Conservation (phyloP, 2,113 vertebrate species). For the Montifringilla adamsi region DNA sequence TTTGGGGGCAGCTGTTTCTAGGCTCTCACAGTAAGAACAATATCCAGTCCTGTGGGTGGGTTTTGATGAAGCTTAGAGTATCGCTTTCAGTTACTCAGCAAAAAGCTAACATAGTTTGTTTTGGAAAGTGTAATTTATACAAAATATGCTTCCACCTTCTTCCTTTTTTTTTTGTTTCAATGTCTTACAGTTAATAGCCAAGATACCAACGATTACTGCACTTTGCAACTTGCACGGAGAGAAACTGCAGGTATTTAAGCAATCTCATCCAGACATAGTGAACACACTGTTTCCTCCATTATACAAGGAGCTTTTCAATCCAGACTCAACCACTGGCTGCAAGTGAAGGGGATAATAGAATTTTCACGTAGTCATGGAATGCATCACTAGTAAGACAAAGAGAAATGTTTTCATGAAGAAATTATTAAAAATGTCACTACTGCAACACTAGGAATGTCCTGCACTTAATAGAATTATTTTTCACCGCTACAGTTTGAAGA, state of each 20-base stretch:
- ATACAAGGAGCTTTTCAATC: conserved; percentile 99
- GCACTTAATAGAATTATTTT: conserved; percentile 94
- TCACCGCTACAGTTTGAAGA: conserved; percentile 99
- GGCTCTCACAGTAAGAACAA: rapidly evolving
- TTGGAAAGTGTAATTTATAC: background rate
- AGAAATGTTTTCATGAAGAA: conserved; percentile 80
- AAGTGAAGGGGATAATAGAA: conserved; percentile 85
- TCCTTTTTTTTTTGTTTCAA: background rate
- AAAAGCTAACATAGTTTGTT: background rate
- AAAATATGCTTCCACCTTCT: conserved; percentile 2
- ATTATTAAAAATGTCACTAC: conserved; percentile 82
- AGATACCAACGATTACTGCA: conserved; percentile 95
- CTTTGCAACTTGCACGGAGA: conserved; percentile 98
- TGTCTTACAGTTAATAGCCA: conserved; percentile 89
- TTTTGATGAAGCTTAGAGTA: background rate
- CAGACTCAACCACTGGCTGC: conserved; percentile 91
- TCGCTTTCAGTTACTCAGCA: background rate
- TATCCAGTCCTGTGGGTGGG: background rate
- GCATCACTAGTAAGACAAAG: conserved; percentile 77
- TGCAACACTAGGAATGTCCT: conserved; percentile 98
- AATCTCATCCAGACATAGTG: conserved; percentile 96
- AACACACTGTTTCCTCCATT: conserved; percentile 96
- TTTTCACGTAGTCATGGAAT: conserved; percentile 75
- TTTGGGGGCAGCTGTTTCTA: background rate
- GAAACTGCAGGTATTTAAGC: conserved; percentile 98